Evolutionary conservation across 2,888 invertebrate genomes (phyloP), one percentile per base, ranked within the genome.

Genomic region (Drosophila imparisetae): DNA sequence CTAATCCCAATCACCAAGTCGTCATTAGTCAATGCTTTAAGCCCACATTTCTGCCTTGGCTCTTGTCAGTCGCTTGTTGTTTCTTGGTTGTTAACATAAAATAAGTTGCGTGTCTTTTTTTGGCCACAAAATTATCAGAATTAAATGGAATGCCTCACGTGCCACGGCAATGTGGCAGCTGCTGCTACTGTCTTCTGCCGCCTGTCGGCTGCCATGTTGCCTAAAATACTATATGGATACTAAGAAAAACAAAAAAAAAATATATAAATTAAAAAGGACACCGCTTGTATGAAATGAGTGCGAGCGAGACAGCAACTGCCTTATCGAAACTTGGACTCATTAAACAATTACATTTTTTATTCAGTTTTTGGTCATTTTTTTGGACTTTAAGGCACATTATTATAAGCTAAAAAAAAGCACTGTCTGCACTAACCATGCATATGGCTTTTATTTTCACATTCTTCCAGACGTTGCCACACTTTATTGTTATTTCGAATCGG

Each of bases 11-110:
- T 80, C 71, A 40, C 68, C 79, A 68, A 72, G 66, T 72, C 81
- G 77, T 83, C 89, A 89, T 85, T 85, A 85, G 89, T 85, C 85
- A 86, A 86, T 81, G 77, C 75, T 83, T 77, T 79, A 73, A 84
- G 76, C 84, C 84, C 73, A 61, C 32, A 65, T 78, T 86, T 67
- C 73, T 72, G 83, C 66, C 78, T 63, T 65, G 75, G 58, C 62
- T 57, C 72, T 30, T 18, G 27, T 71, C 40, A 40, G 60, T 38
- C n/a, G 54, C 11, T 32, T 68, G 21, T 27, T 57, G 24, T 40
- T 49, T 8, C 21, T 49, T 58, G 49, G 67, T 52, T 79, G 80
- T 80, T 87, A 80, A 80, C 81, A 58, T 58, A 68, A 78, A 71
- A 64, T 69, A 60, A 48, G 63, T 83, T 84, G 83, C 83, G 83